Conservation (phyloP, 2,797 vertebrate species). For the Trichosurus vulpecula region DNA sequence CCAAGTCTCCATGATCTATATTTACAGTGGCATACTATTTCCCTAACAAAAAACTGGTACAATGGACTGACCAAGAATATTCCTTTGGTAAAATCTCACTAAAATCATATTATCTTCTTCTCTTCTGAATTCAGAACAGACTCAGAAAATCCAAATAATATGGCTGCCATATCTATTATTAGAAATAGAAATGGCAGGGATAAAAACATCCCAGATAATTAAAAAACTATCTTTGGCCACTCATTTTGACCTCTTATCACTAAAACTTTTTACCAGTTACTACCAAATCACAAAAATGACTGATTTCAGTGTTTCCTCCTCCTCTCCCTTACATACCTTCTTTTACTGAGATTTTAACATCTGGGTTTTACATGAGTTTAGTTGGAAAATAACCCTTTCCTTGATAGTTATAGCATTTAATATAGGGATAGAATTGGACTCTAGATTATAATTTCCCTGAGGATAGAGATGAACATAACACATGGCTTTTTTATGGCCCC, state of each 20-base stretch:
- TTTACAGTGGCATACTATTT: neutral
- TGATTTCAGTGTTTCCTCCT: neutral
- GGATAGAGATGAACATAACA: neutral
- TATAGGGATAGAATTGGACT: neutral
- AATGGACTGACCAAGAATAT: too few relatives aligned
- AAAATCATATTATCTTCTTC: too few relatives aligned
- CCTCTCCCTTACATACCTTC: neutral
- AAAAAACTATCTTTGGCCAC: neutral
- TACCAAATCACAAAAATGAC: slow-evolving; percentile 6
- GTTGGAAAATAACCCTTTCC: neutral
- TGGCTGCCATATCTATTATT: slow-evolving; percentile 11
- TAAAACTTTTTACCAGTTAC: neutral
- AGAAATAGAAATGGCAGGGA: neutral
- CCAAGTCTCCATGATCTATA: neutral
- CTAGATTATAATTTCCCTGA: neutral
- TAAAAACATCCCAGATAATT: slow-evolving; percentile 27
- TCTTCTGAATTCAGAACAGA: neutral
- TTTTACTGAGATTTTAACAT: neutral
- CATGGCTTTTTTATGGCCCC: neutral
- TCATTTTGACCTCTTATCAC: neutral
- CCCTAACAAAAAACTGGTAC: too few relatives aligned
- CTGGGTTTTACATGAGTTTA: neutral
- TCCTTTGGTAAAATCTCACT: too few relatives aligned
- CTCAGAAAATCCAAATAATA: slow-evolving; percentile 21
- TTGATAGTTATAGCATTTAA: neutral